Evolutionary conservation across 2,797 vertebrate species (phyloP).

Genomic region (Gymnoscopelus braueri): DNA sequence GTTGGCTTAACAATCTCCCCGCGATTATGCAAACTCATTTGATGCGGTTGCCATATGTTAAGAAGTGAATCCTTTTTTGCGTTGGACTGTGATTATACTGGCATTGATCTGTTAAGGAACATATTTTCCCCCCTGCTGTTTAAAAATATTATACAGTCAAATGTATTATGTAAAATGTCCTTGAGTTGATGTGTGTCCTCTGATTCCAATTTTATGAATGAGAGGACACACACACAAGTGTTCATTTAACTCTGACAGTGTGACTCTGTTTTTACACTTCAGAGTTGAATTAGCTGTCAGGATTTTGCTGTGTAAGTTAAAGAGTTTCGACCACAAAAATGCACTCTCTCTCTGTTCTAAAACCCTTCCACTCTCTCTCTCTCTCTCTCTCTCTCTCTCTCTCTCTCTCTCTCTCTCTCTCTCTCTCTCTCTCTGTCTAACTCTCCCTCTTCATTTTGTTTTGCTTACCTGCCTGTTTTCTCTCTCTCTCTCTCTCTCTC

Average conservation of each 20-base stretch:
- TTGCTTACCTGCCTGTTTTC: conserved; percentile 40
- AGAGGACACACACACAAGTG: background rate
- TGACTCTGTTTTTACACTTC: too few species aligned
- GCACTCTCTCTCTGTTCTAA: background rate
- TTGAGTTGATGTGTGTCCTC: background rate
- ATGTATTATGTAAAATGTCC: background rate
- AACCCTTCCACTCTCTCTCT: background rate
- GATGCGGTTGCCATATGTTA: background rate
- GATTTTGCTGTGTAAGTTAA: background rate
- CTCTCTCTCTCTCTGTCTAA: background rate
- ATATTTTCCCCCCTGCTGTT: background rate
- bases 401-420: conserved; percentile 2
- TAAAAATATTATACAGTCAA: background rate
- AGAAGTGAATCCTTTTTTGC: background rate
- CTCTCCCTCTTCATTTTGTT: conserved; percentile 8
- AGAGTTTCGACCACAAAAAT: background rate
- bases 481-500: too few species aligned
- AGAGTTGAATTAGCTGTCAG: too few species aligned
- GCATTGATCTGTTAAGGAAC: background rate
- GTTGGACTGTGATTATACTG: background rate
- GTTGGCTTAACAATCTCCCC: background rate
- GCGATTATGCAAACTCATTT: too few species aligned
- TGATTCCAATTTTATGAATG: background rate
- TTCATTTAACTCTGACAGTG: background rate
- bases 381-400: conserved; percentile 2